Conservation (phyloP, 2,113 vertebrate species). For the Monopterus albus region DNA sequence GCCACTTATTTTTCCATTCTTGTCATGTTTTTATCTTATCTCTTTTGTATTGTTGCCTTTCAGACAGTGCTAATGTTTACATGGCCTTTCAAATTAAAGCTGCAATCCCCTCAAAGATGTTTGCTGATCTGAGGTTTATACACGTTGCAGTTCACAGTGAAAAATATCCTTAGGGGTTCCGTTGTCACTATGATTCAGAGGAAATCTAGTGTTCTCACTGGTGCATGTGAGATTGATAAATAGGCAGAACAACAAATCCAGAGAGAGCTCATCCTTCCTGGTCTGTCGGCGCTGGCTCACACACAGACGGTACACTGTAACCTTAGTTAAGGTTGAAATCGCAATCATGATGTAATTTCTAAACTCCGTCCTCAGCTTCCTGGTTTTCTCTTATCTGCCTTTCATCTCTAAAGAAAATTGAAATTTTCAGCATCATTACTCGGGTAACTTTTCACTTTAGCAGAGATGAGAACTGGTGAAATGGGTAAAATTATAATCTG, state of each 20-base stretch:
- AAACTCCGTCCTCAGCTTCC: not conserved
- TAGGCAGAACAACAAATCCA: not conserved
- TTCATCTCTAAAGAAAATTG: conserved; percentile 35
- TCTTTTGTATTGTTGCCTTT: not conserved
- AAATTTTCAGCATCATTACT: conserved; percentile 29
- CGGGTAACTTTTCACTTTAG: conserved; percentile 24
- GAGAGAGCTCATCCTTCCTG: conserved; percentile 8
- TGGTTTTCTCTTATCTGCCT: conserved; percentile 4
- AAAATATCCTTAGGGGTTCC: not conserved
- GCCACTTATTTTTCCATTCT: not conserved
- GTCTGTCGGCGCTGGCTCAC: not conserved
- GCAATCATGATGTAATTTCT: conserved; percentile 39
- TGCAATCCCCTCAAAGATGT: conserved; percentile 12
- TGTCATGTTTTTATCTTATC: not conserved
- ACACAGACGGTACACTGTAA: conserved; percentile 1
- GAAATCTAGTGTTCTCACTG: not conserved
- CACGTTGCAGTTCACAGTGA: conserved; percentile 6
- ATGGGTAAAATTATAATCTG: conserved; percentile 13
- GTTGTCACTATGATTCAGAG: conserved; percentile 22
- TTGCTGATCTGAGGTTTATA: conserved; percentile 42
- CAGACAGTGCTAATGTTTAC: conserved; percentile 5
- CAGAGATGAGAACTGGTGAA: conserved; percentile 7
- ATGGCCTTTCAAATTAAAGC: conserved; percentile 20
- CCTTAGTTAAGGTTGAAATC: conserved; percentile 28
- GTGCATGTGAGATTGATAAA: not conserved